These are phyloP conservation scores for Drosophila vallismaia DNA, from an alignment of 2,888 invertebrate species.

Conservation along the genomic window DNA sequence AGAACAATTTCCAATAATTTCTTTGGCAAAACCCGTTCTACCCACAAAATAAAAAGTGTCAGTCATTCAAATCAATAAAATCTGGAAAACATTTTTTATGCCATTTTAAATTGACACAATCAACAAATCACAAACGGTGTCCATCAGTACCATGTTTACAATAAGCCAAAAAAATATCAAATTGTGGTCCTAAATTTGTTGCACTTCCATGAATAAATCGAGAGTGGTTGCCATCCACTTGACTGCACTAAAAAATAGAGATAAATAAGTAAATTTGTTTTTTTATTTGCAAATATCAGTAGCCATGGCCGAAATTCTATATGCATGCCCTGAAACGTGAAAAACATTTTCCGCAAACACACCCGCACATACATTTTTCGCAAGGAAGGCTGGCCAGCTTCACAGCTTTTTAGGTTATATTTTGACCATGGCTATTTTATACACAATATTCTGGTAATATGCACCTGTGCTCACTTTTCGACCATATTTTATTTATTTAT, in stretches of 20 bases:
- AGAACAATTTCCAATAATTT: conserved; percentile 25
- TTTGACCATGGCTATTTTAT: conserved; percentile 32
- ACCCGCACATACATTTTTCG: neutral
- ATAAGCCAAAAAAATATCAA: conserved; percentile 6
- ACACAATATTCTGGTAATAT: conserved; percentile 28
- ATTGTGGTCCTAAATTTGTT: conserved; percentile 17
- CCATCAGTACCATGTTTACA: conserved; percentile 57
- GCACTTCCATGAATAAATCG: conserved; percentile 25
- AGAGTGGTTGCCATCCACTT: conserved; percentile 27
- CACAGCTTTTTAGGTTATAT: conserved; percentile 28
- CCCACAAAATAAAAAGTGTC: conserved; percentile 43
- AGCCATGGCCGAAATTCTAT: conserved; percentile 2
- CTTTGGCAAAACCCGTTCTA: neutral
- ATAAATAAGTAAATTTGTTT: conserved; percentile 16
- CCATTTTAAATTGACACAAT: conserved; percentile 62
- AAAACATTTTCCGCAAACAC: conserved; percentile 22
- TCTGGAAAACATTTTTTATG: conserved; percentile 51
- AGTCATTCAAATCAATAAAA: conserved; percentile 59
- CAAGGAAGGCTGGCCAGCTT: conserved; percentile 6
- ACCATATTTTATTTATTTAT: conserved; percentile 37
- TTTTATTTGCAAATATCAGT: conserved; percentile 20
- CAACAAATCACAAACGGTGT: conserved; percentile 66
- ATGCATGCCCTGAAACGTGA: conserved; percentile 13
- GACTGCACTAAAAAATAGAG: conserved; percentile 54
- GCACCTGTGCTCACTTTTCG: conserved; percentile 48